Conservation (phyloP, 1,140 invertebrate genomes). For the Cotesia glomerata region DNA sequence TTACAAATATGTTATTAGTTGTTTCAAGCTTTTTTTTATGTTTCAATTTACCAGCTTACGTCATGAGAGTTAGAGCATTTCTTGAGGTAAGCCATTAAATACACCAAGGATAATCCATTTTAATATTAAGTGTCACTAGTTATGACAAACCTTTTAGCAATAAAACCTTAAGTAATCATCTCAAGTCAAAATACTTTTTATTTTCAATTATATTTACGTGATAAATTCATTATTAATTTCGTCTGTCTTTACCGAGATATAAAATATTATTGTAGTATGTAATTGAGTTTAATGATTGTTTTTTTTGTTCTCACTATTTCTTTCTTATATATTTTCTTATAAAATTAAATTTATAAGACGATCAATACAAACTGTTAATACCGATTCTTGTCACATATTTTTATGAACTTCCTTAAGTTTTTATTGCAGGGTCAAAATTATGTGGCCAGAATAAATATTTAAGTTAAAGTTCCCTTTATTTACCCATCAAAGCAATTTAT, state of each 20-base stretch:
- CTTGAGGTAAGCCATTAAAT: slow-evolving; percentile 61
- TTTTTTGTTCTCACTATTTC: too few species aligned
- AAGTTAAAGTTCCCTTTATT: neutral
- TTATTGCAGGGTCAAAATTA: neutral
- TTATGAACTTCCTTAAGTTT: too few species aligned
- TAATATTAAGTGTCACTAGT: neutral
- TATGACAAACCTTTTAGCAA: neutral
- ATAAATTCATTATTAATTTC: too few species aligned
- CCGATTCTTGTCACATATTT: too few species aligned
- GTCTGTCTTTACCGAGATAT: too few species aligned
- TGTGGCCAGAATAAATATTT: neutral
- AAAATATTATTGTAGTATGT: too few species aligned
- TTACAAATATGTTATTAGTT: slow-evolving; percentile 82
- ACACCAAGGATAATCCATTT: neutral
- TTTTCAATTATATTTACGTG: neutral
- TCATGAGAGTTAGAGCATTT: slow-evolving; percentile 68
- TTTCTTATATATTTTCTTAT: too few species aligned
- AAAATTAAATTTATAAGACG: too few species aligned
- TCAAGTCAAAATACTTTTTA: neutral
- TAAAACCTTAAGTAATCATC: neutral
- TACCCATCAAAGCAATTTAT: too few species aligned
- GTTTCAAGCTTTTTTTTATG: slow-evolving; percentile 81
- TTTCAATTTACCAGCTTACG: slow-evolving; percentile 78
- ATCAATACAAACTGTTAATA: too few species aligned
- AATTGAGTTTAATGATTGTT: too few species aligned